Evolutionary conservation across 2,888 invertebrate species (phyloP), one percentile per base, ranked within the genome.

Genomic region (Acheta domesticus): DNA sequence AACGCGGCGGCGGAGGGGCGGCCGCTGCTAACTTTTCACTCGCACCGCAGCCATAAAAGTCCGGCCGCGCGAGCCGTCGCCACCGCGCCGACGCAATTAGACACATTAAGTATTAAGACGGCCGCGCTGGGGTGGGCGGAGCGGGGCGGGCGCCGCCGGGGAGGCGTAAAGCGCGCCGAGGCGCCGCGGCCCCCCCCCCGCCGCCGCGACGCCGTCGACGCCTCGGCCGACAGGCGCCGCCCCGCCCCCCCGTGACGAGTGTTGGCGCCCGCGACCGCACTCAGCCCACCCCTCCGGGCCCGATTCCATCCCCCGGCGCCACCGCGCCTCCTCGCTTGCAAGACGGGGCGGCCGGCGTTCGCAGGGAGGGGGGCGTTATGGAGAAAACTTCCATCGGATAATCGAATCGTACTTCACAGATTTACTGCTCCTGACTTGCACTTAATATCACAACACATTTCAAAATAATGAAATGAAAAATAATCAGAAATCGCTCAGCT

Each of bases 1-100:
- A 62, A 36, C 8, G 36, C 36, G 36, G 36, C 36, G 36, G 36
- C 36, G 36, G 36, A 62, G 62, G 16, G 62, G 62, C 62, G 62
- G 16, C n/a, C 62, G 62, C 62, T 14, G 62, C 62, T n/a, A 62
- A 62, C 16, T 62, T 62, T 62, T 62, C 62, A n/a, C 16, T 62
- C 62, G 62, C 62, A n/a, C 36, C 36, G 62, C 62, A n/a, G 62
- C 62, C 62, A n/a, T 62, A 62, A 62, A n/a, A 62, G 62, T n/a
- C 12, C 62, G 62, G 16, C n/a, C 62, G n/a, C 62, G n/a, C 62
- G 62, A 14, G 62, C 62, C n/a, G 62, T 19, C 62, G 62, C 19
- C 62, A 62, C 23, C 23, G 23, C 23, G 23, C 36, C 36, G 36
- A 36, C 36, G 36, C 36, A 36, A 36, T 36, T 36, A 36, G 36